Evolutionary conservation across 2,888 invertebrate genomes (phyloP).

Genomic region (Catocala sponsa): DNA sequence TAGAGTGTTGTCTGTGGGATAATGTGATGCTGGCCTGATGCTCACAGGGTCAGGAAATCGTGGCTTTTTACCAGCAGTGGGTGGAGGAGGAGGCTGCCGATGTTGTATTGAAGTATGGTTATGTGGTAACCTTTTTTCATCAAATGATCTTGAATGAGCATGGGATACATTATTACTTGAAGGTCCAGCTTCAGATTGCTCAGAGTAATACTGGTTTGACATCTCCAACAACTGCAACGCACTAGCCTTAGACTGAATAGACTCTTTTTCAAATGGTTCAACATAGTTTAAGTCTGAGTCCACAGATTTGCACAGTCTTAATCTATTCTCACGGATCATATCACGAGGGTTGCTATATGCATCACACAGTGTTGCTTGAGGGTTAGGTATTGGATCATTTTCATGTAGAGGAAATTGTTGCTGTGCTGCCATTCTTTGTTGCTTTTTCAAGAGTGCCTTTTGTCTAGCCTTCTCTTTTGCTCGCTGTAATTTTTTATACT

Average conservation of each 20-base stretch:
- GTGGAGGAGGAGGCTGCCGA: constrained; percentile 79
- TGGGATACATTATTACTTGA: constrained; percentile 67
- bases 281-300: constrained; percentile 84
- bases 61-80: constrained; percentile 77
- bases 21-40: constrained; percentile 82
- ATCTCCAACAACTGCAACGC: constrained; percentile 79
- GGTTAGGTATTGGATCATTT: constrained; percentile 42
- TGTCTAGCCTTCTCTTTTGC: constrained; percentile 83
- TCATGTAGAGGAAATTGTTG: constrained; percentile 49
- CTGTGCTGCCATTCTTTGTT: constrained; percentile 71
- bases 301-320: constrained; percentile 82
- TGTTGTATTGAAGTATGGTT: constrained; percentile 66
- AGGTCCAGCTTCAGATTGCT: constrained; percentile 65
- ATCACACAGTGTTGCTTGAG: constrained; percentile 76
- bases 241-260: constrained; percentile 82
- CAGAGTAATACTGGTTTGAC: constrained; percentile 76
- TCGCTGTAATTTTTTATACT: constrained; percentile 81
- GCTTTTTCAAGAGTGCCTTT: constrained; percentile 81
- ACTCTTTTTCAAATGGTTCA: constrained; percentile 84
- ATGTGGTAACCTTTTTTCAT: constrained; percentile 60
- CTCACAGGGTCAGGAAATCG: constrained; percentile 83
- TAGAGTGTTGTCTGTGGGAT: constrained; percentile 69
- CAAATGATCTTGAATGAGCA: constrained; percentile 68
- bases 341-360: constrained; percentile 83
- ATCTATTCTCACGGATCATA: constrained; percentile 74